Percentiles rank a stretch among this genome's conserved stretches.
Evolutionary conservation across 2,888 invertebrate species (phyloP).

Genomic region (Lasius fuliginosus): DNA sequence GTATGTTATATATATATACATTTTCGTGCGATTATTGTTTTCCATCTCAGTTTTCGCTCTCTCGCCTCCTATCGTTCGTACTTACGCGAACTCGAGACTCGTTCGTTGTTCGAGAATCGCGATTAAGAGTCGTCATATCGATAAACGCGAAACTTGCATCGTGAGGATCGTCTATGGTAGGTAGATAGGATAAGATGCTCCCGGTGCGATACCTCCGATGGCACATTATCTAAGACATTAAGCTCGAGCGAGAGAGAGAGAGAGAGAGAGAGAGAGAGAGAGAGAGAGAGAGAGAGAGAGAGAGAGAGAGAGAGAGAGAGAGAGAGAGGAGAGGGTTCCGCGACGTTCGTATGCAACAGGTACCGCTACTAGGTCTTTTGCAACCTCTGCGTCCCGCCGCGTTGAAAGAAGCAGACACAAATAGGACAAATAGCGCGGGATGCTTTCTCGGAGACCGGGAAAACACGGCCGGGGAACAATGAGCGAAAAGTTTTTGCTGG

Average conservation of each 20-base stretch:
- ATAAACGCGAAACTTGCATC: constrained; percentile 41
- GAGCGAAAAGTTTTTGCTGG: constrained; percentile 77
- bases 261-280: background rate
- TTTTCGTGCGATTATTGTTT: constrained; percentile 5
- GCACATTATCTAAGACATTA: constrained; percentile 76
- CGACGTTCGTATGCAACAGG: constrained; percentile 81
- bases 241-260: constrained; percentile 54
- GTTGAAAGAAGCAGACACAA: constrained; percentile 70
- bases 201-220: constrained; percentile 43
- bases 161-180: constrained; percentile 32
- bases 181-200: constrained; percentile 38
- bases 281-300: constrained; percentile 1
- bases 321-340: constrained; percentile 43
- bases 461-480: constrained; percentile 72
- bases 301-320: constrained; percentile 5
- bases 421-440: constrained; percentile 59
- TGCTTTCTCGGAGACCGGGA: constrained; percentile 62
- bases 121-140: constrained; percentile 25
- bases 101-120: background rate
- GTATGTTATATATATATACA: background rate
- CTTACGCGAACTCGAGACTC: background rate
- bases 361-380: constrained; percentile 74
- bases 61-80: background rate
- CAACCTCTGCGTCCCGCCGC: constrained; percentile 78
- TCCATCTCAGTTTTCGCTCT: background rate